Base-by-base conservation (phyloP, 2,888 invertebrate species). In the Pachymerium ferrugineum region DNA sequence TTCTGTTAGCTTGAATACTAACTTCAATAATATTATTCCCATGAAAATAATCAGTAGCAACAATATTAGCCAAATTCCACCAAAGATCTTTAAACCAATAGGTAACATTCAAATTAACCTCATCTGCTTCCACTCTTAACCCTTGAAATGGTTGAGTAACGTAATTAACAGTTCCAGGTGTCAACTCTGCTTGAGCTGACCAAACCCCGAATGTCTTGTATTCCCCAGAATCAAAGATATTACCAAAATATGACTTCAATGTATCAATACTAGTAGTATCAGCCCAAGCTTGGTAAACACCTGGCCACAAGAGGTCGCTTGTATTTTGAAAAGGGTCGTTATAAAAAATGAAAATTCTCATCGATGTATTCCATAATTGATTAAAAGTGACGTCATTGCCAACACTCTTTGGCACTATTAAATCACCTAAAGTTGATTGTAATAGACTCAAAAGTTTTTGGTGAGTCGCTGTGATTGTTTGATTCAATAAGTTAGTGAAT, bases 161-260 rank as follows among this genome's bases (percentile, higher is more conserved):
- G 16, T 90, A 86, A 77, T 89, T 88, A 31, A 87, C 81, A 0
- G 88, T 84, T 54, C 85, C 87, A 0, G 90, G 89, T 0, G 90
- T 90, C 70, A 90, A 84, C 81, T 90, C 89, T 0, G 90, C 89
- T 90, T 90, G 90, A 12, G 89, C 87, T 0, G 90, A 88, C 77
- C n/a, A n/a, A n/a, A n/a, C n/a, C n/a, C n/a, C n/a, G n/a, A n/a
- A n/a, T n/a, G n/a, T n/a, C n/a, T n/a, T n/a, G n/a, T n/a, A n/a
- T n/a, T n/a, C n/a, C n/a, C n/a, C n/a, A n/a, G n/a, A n/a, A n/a
- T n/a, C n/a, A n/a, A n/a, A n/a, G n/a, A n/a, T n/a, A n/a, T n/a
- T n/a, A n/a, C n/a, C n/a, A n/a, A n/a, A n/a, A n/a, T n/a, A n/a
- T n/a, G n/a, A n/a, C n/a, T n/a, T n/a, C n/a, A n/a, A n/a, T n/a